These are phyloP conservation scores for Eupelmus urozonus DNA, from an alignment of 2,888 invertebrate genomes.

Conservation along the genomic window DNA sequence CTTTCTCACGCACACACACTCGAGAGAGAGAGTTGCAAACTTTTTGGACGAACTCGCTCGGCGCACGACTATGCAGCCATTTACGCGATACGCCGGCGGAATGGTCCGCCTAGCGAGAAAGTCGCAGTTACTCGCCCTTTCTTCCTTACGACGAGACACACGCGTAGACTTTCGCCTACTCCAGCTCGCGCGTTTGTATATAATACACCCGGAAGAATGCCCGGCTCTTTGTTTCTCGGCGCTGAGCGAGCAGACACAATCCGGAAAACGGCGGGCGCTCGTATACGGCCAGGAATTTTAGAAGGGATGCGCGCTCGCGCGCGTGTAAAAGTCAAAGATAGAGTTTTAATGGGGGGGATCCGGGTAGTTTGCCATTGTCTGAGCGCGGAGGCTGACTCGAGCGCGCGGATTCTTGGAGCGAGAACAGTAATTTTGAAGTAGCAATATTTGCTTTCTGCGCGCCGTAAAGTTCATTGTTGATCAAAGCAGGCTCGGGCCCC, in stretches of 20 bases:
- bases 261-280: constrained; percentile 13
- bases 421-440: background rate
- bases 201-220: constrained; percentile 38
- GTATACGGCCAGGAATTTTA: constrained; percentile 34
- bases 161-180: constrained; percentile 28
- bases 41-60: constrained; percentile 43
- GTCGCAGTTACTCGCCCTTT: constrained; percentile 16
- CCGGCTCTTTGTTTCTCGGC: constrained; percentile 20
- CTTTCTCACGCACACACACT: background rate
- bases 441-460: no score
- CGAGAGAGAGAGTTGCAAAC: no score
- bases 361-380: background rate
- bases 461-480: no score
- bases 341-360: constrained; percentile 27
- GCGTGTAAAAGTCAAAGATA: constrained; percentile 29
- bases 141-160: constrained; percentile 20
- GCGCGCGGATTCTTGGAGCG: background rate
- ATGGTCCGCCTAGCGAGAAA: constrained; percentile 15
- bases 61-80: constrained; percentile 35
- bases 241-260: constrained; percentile 20
- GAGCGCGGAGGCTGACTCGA: background rate
- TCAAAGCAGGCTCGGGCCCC: no score
- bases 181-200: background rate
- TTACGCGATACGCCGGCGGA: constrained; percentile 35
- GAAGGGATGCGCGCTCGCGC: constrained; percentile 2